These are phyloP conservation scores for Caenorhabditis sinica DNA, from an alignment of 2,888 invertebrate species.

Conservation along the genomic window DNA sequence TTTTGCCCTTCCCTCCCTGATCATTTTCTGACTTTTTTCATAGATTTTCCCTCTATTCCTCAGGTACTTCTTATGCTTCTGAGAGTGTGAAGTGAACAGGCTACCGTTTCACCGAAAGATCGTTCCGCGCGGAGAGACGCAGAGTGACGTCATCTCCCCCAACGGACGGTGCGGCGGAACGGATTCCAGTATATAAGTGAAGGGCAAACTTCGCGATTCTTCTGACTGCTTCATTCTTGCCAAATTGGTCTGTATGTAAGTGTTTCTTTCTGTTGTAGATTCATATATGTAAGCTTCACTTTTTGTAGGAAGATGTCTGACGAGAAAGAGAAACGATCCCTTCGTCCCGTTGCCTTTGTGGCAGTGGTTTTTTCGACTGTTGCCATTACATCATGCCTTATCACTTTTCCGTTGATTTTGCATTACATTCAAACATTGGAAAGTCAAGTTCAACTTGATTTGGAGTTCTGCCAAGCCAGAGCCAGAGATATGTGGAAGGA, in stretches of 20 bases:
- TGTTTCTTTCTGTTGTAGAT: constrained; percentile 12
- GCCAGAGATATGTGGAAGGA: constrained; percentile 84
- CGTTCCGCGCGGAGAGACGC: constrained; percentile 43
- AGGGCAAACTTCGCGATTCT: constrained; percentile 24
- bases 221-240: constrained; percentile 61
- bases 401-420: constrained; percentile 83
- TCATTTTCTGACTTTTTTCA: constrained; percentile 37
- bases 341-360: constrained; percentile 81
- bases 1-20: neutral
- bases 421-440: constrained; percentile 83
- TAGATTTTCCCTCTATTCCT: neutral
- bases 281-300: neutral
- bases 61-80: constrained; percentile 25
- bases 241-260: constrained; percentile 60
- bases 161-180: constrained; percentile 65
- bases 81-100: constrained; percentile 65
- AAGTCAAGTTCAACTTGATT: constrained; percentile 81
- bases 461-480: constrained; percentile 83
- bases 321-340: constrained; percentile 72
- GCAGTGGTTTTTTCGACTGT: constrained; percentile 83
- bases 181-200: constrained; percentile 55
- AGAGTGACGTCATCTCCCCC: constrained; percentile 52
- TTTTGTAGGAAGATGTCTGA: constrained; percentile 60
- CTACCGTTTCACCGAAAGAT: constrained; percentile 59
- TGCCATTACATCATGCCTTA: constrained; percentile 80